Evolutionary conservation across 2,888 invertebrate species (phyloP).

Genomic region (Ormyrus nitidulus): DNA sequence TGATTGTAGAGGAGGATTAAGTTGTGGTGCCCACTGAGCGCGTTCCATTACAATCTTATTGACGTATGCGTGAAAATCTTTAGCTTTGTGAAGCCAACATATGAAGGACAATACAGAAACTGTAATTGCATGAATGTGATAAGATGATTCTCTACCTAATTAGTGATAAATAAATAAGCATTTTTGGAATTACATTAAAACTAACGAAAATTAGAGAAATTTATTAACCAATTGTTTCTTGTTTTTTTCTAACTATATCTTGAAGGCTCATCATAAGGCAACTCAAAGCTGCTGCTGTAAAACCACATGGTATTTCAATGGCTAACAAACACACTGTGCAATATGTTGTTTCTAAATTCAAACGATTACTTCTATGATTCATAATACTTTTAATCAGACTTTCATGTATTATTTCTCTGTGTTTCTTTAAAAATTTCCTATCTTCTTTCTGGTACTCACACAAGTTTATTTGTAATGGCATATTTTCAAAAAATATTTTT

Average conservation of each 20-base stretch:
- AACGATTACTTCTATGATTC: slow-evolving; percentile 74
- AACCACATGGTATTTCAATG: slow-evolving; percentile 80
- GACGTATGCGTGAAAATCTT: slow-evolving; percentile 79
- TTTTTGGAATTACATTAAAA: no score
- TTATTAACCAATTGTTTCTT: slow-evolving; percentile 25
- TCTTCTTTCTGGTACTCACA: slow-evolving; percentile 74
- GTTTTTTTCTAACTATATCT: slow-evolving; percentile 70
- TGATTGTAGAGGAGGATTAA: slow-evolving; percentile 80
- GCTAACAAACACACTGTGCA: slow-evolving; percentile 78
- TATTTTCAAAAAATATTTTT: slow-evolving; percentile 75
- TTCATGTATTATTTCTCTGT: slow-evolving; percentile 77
- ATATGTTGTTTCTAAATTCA: slow-evolving; percentile 78
- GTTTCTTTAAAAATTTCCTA: slow-evolving; percentile 76
- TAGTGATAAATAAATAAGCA: background rate
- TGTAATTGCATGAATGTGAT: slow-evolving; percentile 80
- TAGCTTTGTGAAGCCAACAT: slow-evolving; percentile 80
- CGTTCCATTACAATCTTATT: slow-evolving; percentile 78
- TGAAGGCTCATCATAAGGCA: slow-evolving; percentile 81
- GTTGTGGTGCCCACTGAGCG: slow-evolving; percentile 80
- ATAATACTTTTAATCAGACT: slow-evolving; percentile 75
- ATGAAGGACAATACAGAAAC: slow-evolving; percentile 80
- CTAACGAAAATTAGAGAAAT: no score
- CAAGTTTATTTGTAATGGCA: slow-evolving; percentile 75
- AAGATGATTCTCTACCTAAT: slow-evolving; percentile 61
- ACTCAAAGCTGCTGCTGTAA: slow-evolving; percentile 79